These are phyloP conservation scores for Pitangus sulphuratus DNA, from an alignment of 2,797 vertebrate genomes.

Conservation along the genomic window DNA sequence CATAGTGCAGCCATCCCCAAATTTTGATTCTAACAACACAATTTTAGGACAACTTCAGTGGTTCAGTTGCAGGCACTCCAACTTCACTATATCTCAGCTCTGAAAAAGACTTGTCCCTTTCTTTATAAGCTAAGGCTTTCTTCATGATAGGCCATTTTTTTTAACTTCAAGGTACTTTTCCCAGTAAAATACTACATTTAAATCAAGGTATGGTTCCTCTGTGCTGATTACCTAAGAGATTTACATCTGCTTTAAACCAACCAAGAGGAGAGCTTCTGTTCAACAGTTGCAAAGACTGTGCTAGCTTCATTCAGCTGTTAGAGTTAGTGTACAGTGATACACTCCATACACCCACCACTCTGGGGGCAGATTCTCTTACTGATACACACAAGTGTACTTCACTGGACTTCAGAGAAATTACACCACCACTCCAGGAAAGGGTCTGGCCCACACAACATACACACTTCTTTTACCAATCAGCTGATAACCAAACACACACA, in stretches of 20 bases:
- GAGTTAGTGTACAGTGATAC: fast-evolving
- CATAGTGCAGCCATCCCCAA: neutral
- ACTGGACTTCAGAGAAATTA: neutral
- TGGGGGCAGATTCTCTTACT: neutral
- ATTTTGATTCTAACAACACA: neutral
- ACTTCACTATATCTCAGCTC: neutral
- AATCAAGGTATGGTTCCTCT: neutral
- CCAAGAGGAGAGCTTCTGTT: neutral
- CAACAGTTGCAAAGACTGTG: neutral
- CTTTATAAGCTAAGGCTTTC: neutral
- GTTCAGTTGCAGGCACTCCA: neutral
- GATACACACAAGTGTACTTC: neutral
- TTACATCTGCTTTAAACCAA: neutral
- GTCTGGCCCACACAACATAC: neutral
- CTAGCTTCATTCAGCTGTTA: neutral
- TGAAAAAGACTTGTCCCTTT: neutral
- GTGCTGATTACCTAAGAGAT: neutral
- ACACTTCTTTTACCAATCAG: neutral
- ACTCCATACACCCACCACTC: neutral
- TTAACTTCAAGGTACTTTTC: neutral
- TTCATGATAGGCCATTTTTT: neutral
- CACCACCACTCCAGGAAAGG: neutral
- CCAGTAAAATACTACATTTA: neutral
- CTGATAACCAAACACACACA: neutral
- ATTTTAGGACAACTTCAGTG: neutral